Base-by-base conservation (phyloP, 2,113 vertebrate genomes). In the Cavia porcellus region DNA sequence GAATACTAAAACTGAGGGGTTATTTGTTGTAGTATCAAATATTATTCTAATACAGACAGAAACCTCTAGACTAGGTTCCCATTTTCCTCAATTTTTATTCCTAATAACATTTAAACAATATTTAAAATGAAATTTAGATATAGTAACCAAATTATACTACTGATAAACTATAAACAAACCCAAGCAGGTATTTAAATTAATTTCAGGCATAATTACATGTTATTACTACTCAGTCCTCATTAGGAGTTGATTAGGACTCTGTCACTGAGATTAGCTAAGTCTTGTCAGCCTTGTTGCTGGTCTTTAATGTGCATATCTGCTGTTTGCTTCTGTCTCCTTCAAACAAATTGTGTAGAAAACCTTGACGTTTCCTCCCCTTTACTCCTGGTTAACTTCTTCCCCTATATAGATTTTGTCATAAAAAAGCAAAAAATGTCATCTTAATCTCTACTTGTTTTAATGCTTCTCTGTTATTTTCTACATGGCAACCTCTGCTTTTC, bases 171-270 rank as follows among this genome's bases (percentile, higher is more conserved):
- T 28, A 96, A 97, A 68, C n/a, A 72, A 61, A 92, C 79, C 74
- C 15, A 89, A 93, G 25, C 52, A 45, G 47, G 11, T 52, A 72
- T 70, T 88, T 92, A 90, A 96, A 82, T 92, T 84, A 90, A 94
- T 90, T 81, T 81, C 24, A 75, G 45, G 59, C 8, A 96, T 79
- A 85, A 81, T 81, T 88, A n/a, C 74, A 19, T 47, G 22, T 25
- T 86, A 91, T 70, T 2, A 9, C 8, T 72, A 89, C 19, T 82
- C 50, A 61, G 7, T 24, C 38, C 38, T 92, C 83, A 59, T 45
- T 88, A 91, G 79, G 42, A 94, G 10, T 17, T 86, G 62, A 25
- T 88, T 79, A 93, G 61, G 90, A 59, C 70, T 88, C 75, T 95
- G 11, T 70, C 68, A 25, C 70, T 12, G 68, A 59, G 38, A n/a